Evolutionary conservation across 2,888 invertebrate genomes (phyloP).

Genomic region (Sesia bembeciformis): DNA sequence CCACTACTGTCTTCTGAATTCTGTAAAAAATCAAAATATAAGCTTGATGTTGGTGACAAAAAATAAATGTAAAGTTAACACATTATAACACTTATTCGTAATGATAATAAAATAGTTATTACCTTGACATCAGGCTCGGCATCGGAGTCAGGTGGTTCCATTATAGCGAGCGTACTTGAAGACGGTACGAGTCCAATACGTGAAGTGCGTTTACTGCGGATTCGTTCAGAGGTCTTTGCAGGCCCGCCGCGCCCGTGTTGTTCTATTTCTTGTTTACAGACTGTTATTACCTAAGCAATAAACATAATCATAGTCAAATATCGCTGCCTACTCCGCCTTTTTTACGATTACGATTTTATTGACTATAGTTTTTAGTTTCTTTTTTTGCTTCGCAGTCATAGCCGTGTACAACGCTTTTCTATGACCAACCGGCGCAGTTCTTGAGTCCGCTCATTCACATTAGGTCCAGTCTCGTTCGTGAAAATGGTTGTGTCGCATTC

Average conservation of each 20-base stretch:
- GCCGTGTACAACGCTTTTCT: too few species aligned
- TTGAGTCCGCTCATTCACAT: too few species aligned
- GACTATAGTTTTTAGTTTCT: too few species aligned
- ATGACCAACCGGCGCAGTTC: too few species aligned
- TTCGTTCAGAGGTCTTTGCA: conserved; percentile 81
- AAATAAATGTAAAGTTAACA: too few species aligned
- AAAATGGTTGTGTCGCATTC: too few species aligned
- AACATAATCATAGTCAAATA: neutral
- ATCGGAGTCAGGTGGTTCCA: conserved; percentile 78
- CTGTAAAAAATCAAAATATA: conserved; percentile 18
- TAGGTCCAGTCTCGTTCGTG: too few species aligned
- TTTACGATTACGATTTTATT: too few species aligned
- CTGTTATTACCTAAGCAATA: conserved; percentile 71
- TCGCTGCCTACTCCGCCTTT: too few species aligned
- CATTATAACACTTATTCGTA: neutral
- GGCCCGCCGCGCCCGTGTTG: conserved; percentile 75
- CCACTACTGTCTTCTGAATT: conserved; percentile 72
- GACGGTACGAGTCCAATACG: conserved; percentile 52
- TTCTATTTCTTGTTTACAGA: conserved; percentile 82
- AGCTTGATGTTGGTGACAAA: too few species aligned
- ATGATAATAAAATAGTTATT: conserved; percentile 1
- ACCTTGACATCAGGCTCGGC: conserved; percentile 69
- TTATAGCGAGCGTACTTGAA: conserved; percentile 53
- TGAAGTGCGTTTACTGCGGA: conserved; percentile 74
- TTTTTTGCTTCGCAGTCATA: too few species aligned